Conservation (phyloP, 2,888 invertebrate species). For the Synergus umbraculus region DNA sequence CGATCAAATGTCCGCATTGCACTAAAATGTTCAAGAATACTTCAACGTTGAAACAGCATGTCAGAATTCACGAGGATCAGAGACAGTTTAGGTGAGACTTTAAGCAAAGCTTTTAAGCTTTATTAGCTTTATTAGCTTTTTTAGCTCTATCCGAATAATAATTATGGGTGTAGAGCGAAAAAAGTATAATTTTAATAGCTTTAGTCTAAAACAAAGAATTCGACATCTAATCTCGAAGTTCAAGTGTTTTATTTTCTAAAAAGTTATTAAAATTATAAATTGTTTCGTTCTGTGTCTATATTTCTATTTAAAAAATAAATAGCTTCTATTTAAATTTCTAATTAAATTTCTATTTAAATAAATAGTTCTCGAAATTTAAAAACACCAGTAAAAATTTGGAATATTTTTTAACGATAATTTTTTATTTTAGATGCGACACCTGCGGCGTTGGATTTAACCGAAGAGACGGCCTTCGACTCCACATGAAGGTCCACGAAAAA, state of each 20-base stretch:
- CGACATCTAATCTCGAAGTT: too few relatives aligned
- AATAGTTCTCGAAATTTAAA: not conserved
- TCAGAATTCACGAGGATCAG: slow-evolving; percentile 75
- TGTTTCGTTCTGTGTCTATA: too few relatives aligned
- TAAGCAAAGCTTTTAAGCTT: too few relatives aligned
- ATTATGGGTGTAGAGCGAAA: too few relatives aligned
- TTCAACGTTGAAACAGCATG: slow-evolving; percentile 74
- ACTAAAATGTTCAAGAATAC: slow-evolving; percentile 76
- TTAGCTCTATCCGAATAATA: too few relatives aligned
- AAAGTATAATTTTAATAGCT: too few relatives aligned
- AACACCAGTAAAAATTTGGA: not conserved
- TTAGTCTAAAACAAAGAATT: not conserved
- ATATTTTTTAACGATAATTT: not conserved
- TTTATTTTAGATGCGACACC: slow-evolving; percentile 67
- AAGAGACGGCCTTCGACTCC: slow-evolving; percentile 72
- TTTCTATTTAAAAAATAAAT: too few relatives aligned
- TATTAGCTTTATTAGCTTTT: too few relatives aligned
- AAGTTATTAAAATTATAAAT: too few relatives aligned
- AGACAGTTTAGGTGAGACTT: slow-evolving; percentile 65
- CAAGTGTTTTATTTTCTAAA: too few relatives aligned
- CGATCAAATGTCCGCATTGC: slow-evolving; percentile 74
- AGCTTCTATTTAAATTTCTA: too few relatives aligned
- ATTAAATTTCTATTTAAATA: too few relatives aligned
- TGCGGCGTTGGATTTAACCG: slow-evolving; percentile 75
- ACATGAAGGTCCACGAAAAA: slow-evolving; percentile 74